Evolutionary conservation across 2,113 vertebrate genomes (phyloP), one percentile per base, ranked within the genome.

Genomic region (Sminthopsis crassicaudata): DNA sequence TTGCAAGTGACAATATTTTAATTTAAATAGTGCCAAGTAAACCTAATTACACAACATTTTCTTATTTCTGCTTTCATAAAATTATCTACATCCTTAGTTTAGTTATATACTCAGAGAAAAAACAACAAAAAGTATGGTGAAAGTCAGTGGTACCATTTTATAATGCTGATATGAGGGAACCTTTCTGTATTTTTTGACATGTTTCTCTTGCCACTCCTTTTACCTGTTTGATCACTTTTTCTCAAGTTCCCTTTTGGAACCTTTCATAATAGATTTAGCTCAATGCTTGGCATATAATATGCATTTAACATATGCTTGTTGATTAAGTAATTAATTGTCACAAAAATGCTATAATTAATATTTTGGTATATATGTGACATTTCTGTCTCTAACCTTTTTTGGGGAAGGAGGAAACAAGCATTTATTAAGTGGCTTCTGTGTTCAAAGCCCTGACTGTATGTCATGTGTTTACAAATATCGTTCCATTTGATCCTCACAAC

Each of bases 31-130:
- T 84, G 30, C 89, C 94, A 95, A 97, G 97, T 92, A 96, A 98
- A 97, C 88, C 90, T 97, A 93, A 94, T 98, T 94, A 97, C 22
- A 97, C 30, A 93, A 93, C 97, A 91, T 96, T 97, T 91, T 96
- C 96, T 97, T 97, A 96, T 97, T n/a, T 91, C 94, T 93, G 88
- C 97, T 93, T 97, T 52, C 22, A 46, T 94, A 98, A 97, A 97
- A 90, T 0, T 92, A 97, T 48, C 24, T 67, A 96, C n/a, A 76
- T 90, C 52, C 96, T 97, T 92, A 97, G 53, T 98, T 97, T 98
- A 95, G 92, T 94, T 97, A 95, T 54, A 96, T 89, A 96, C 90
- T 53, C 6, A 0, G 94, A 96, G 96, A 96, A 93, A 92, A 97
- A 95, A 92, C 57, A 96, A 67, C 30, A 92, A 92, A 25, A 60